Evolutionary conservation across 2,797 vertebrate species (phyloP).

Genomic region (Fratercula arctica): DNA sequence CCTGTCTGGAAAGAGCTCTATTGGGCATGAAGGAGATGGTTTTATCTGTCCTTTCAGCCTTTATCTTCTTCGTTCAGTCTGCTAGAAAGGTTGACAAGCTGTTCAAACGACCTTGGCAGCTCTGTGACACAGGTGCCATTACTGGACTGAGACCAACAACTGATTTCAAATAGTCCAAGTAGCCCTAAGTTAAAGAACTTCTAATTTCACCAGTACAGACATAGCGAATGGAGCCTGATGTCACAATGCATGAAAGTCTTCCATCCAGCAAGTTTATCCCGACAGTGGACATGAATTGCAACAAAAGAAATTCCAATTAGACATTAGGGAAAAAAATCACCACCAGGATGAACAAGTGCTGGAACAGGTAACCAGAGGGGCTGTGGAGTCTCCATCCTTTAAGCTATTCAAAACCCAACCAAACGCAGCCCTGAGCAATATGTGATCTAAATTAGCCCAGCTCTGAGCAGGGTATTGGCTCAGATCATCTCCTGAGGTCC

Average conservation of each 20-base stretch:
- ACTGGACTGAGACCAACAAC: not conserved
- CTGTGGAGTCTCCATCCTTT: not conserved
- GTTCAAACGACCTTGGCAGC: not conserved
- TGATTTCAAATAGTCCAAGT: not conserved
- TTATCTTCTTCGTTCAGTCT: not conserved
- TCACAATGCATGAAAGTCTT: not conserved
- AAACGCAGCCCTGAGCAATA: not conserved
- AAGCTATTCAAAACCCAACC: not conserved
- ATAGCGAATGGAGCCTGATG: not conserved
- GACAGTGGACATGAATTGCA: not conserved
- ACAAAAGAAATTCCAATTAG: not conserved
- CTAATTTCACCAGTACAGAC: not conserved
- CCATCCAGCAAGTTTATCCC: not conserved
- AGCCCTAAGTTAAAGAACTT: not conserved
- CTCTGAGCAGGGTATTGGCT: not conserved
- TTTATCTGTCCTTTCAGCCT: not conserved
- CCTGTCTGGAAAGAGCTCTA: not conserved
- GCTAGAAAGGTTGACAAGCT: not conserved
- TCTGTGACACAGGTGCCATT: not conserved
- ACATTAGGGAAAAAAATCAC: not conserved
- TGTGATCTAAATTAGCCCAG: not conserved
- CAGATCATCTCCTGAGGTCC: not conserved
- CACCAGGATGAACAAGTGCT: not conserved
- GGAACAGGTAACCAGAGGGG: not conserved
- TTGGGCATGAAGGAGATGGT: not conserved